Percentiles rank a stretch among this genome's conserved stretches.
Conservation (phyloP, 2,797 vertebrate species). For the Peromyscus nudipes region DNA sequence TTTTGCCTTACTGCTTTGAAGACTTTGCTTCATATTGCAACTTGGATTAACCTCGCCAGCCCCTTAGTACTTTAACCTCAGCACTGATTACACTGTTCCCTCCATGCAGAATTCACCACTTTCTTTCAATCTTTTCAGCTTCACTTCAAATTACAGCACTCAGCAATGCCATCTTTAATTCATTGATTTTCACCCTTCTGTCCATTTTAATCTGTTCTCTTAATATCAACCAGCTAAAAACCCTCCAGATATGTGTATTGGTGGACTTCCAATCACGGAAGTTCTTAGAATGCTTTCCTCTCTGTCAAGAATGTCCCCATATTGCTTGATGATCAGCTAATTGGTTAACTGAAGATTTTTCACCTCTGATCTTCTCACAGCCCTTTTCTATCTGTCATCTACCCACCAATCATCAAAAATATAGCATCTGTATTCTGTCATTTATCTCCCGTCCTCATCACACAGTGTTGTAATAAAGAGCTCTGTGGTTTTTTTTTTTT, state of each 20-base stretch:
- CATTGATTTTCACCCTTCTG: background rate
- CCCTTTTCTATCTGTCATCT: background rate
- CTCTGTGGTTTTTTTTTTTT: background rate
- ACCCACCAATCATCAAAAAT: background rate
- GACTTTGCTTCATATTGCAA: background rate
- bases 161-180: background rate
- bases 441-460: background rate
- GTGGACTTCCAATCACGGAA: background rate
- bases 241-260: background rate
- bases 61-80: background rate
- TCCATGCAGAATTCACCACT: background rate
- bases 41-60: background rate
- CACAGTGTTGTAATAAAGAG: background rate
- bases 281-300: background rate
- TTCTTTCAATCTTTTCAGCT: background rate
- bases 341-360: background rate
- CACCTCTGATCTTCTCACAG: background rate
- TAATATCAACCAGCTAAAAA: background rate
- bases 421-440: background rate
- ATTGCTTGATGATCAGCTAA: background rate
- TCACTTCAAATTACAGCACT: background rate
- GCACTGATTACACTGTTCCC: background rate
- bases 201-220: background rate
- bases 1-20: background rate
- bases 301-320: background rate